phyloP scores from a whole-genome alignment of 2,888 invertebrate species.

The Gryllus longicercus region DNA sequence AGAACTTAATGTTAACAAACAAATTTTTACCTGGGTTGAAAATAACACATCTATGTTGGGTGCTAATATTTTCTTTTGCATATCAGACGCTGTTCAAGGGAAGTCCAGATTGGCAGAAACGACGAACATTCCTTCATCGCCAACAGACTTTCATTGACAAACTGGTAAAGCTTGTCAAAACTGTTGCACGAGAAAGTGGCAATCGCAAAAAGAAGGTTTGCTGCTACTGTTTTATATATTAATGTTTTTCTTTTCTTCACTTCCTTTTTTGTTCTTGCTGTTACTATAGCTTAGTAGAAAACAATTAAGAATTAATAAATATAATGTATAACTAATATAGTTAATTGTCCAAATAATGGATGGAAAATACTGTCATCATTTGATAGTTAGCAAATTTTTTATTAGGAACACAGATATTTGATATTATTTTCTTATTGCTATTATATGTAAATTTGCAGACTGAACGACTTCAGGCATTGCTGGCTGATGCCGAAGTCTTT shows the following conservation, averaged over 20 bases:
- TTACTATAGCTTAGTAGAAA: background rate
- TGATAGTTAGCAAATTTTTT: background rate
- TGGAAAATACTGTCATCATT: background rate
- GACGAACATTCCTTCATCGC: constrained; percentile 70
- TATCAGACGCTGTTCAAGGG: constrained; percentile 50
- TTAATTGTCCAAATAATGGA: background rate
- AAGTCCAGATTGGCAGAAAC: constrained; percentile 66
- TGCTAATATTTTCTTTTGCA: background rate
- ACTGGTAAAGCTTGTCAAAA: constrained; percentile 81
- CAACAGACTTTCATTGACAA: constrained; percentile 91
- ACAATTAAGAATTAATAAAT: background rate
- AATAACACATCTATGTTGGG: no score
- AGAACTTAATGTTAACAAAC: no score
- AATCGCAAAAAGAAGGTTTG: constrained; percentile 78
- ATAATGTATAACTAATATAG: background rate
- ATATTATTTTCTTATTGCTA: background rate
- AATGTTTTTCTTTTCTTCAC: constrained; percentile 11
- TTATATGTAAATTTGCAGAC: constrained; percentile 49
- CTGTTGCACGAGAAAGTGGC: constrained; percentile 85
- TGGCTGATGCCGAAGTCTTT: constrained; percentile 75
- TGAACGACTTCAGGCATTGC: constrained; percentile 77
- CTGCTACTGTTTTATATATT: constrained; percentile 43
- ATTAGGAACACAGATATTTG: background rate
- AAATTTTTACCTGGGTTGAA: no score
- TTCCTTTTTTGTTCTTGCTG: background rate